Evolutionary conservation across 2,888 invertebrate species (phyloP).

Genomic region (Diachrysia chrysitis): DNA sequence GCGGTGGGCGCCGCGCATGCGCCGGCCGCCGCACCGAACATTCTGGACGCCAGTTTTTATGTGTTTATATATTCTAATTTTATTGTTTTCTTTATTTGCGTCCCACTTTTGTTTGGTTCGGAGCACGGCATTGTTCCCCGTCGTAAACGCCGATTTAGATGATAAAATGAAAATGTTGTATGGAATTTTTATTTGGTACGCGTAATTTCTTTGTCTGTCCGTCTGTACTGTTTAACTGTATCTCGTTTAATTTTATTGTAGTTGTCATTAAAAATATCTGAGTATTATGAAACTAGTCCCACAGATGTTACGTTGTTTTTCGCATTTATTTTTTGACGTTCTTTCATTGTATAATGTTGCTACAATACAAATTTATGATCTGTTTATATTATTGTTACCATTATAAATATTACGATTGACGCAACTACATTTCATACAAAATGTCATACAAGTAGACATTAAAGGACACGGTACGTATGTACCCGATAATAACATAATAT

Average conservation of each 20-base stretch:
- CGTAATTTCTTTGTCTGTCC: conserved; percentile 73
- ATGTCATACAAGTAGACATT: conserved; percentile 39
- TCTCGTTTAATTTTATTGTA: conserved; percentile 65
- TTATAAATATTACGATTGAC: conserved; percentile 34
- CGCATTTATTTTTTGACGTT: conserved; percentile 37
- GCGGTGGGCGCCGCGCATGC: conserved; percentile 78
- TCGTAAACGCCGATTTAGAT: conserved; percentile 89
- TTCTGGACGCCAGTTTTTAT: conserved; percentile 85
- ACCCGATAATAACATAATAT: conserved; percentile 21
- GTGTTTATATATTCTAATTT: conserved; percentile 89
- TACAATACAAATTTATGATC: conserved; percentile 25
- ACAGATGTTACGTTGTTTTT: conserved; percentile 47
- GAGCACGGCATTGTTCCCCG: conserved; percentile 86
- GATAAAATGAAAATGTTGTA: conserved; percentile 88
- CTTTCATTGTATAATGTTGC: conserved; percentile 32
- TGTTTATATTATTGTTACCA: conserved; percentile 29
- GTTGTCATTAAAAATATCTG: conserved; percentile 65
- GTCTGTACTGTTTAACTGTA: conserved; percentile 59
- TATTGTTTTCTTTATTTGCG: conserved; percentile 90
- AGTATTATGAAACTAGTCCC: conserved; percentile 54
- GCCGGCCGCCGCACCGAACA: conserved; percentile 74
- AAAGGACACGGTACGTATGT: conserved; percentile 30
- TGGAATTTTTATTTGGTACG: conserved; percentile 78
- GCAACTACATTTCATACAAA: conserved; percentile 34
- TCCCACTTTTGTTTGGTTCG: conserved; percentile 89